phyloP scores from a whole-genome alignment of 2,888 invertebrate species.

The Carabus problematicus region DNA sequence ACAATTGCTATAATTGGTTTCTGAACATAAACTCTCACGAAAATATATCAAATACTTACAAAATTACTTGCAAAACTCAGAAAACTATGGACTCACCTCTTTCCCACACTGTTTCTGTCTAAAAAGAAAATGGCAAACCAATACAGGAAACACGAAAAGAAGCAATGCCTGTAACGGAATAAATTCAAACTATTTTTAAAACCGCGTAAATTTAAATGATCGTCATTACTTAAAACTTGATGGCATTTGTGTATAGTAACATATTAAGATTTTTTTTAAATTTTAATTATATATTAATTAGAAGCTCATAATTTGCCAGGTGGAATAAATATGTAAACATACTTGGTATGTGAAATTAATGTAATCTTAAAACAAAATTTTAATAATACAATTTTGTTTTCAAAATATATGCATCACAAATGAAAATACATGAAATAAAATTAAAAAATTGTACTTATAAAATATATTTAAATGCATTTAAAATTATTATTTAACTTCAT shows the following conservation, averaged over 20 bases:
- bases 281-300: too few species aligned
- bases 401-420: conserved; percentile 32
- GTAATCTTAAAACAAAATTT: neutral
- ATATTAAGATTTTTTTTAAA: too few species aligned
- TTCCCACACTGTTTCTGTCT: conserved; percentile 38
- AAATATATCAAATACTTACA: neutral
- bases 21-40: neutral
- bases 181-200: neutral
- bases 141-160: conserved; percentile 18
- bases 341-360: too few species aligned
- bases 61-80: neutral
- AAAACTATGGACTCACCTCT: conserved; percentile 26
- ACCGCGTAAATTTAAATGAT: conserved; percentile 16
- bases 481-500: conserved; percentile 34
- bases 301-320: too few species aligned
- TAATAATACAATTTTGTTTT: conserved; percentile 10
- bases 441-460: conserved; percentile 34
- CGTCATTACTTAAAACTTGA: neutral
- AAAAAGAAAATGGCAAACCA: conserved; percentile 37
- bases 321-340: too few species aligned
- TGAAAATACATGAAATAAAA: conserved; percentile 29
- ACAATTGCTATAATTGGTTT: neutral
- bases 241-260: neutral
- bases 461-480: conserved; percentile 39
- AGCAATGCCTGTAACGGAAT: neutral